A percentile compares a stretch with the other conserved stretches of the same genome.
Evolutionary conservation across 1,140 invertebrate species (phyloP).

Genomic region (Drosophila ohnishii): DNA sequence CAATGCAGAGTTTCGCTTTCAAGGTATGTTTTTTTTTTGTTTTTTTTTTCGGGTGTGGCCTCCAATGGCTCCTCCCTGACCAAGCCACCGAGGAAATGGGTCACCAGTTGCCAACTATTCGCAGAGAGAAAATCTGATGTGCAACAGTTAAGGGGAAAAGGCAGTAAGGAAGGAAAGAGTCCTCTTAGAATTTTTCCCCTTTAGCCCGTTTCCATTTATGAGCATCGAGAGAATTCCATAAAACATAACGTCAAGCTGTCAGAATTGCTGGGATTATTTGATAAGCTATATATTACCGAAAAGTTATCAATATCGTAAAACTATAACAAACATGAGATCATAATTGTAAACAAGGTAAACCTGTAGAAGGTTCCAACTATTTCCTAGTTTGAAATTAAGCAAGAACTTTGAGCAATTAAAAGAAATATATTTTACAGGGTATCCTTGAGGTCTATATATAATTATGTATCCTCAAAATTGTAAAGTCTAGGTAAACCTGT

Average conservation of each 20-base stretch:
- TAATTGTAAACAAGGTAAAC: slow-evolving; percentile 3
- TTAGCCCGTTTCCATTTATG: neutral
- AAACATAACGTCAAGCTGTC: neutral
- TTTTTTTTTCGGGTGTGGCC: slow-evolving; percentile 32
- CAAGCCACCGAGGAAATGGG: slow-evolving; percentile 42
- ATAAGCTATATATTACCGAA: slow-evolving; percentile 1
- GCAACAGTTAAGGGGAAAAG: slow-evolving; percentile 13
- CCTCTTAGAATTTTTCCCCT: neutral
- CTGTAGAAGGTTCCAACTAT: fast-evolving
- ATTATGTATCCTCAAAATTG: too few species aligned
- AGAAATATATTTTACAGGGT: neutral
- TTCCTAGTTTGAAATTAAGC: neutral
- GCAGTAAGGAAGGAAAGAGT: neutral
- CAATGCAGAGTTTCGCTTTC: slow-evolving; percentile 46
- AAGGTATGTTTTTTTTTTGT: slow-evolving; percentile 15
- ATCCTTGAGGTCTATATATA: neutral
- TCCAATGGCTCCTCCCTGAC: slow-evolving; percentile 6
- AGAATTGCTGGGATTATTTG: slow-evolving; percentile 3
- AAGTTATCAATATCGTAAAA: slow-evolving; percentile 10
- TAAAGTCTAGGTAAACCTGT: neutral
- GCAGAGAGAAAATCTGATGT: slow-evolving; percentile 1
- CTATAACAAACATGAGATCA: slow-evolving; percentile 1
- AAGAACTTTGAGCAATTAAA: neutral
- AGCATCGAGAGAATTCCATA: neutral
- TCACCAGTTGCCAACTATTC: slow-evolving; percentile 64